A percentile compares a stretch with the other conserved stretches of the same genome.
These are phyloP conservation scores for Chrysopilus asiliformis DNA, from an alignment of 2,888 invertebrate species.

Conservation along the genomic window DNA sequence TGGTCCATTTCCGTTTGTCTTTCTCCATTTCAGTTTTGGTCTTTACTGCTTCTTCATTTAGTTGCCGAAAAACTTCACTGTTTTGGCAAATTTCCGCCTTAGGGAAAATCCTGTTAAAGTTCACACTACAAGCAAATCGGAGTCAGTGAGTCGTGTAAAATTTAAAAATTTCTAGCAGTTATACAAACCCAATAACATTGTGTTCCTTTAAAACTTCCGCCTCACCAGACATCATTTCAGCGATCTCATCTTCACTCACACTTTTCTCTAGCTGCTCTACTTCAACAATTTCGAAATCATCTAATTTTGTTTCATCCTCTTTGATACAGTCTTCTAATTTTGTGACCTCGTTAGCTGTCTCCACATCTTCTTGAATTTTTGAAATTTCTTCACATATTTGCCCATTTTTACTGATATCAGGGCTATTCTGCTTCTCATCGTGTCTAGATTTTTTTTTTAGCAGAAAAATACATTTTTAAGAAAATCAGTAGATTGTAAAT, in stretches of 20 bases:
- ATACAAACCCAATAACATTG: slow-evolving; percentile 49
- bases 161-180: not conserved
- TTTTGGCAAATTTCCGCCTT: slow-evolving; percentile 48
- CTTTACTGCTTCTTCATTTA: slow-evolving; percentile 44
- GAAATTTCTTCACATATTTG: slow-evolving; percentile 1
- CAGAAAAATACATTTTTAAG: too few species aligned
- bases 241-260: slow-evolving; percentile 52
- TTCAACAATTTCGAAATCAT: slow-evolving; percentile 22
- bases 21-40: slow-evolving; percentile 39
- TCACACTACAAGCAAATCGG: slow-evolving; percentile 38
- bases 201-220: slow-evolving; percentile 53
- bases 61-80: slow-evolving; percentile 52
- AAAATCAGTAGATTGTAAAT: too few species aligned
- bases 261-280: slow-evolving; percentile 29
- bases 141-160: not conserved
- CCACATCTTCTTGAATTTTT: not conserved
- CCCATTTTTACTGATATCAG: not conserved
- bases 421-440: not conserved
- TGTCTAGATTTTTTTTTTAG: too few species aligned
- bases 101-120: slow-evolving; percentile 54
- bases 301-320: too few species aligned
- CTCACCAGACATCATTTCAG: slow-evolving; percentile 52
- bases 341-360: slow-evolving; percentile 4
- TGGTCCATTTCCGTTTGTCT: slow-evolving; percentile 53
- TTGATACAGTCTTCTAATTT: too few species aligned